A percentile compares a stretch with the other conserved stretches of the same genome.
These are phyloP conservation scores for Heterocephalus glaber DNA, from an alignment of 2,113 vertebrate species.

Conservation along the genomic window DNA sequence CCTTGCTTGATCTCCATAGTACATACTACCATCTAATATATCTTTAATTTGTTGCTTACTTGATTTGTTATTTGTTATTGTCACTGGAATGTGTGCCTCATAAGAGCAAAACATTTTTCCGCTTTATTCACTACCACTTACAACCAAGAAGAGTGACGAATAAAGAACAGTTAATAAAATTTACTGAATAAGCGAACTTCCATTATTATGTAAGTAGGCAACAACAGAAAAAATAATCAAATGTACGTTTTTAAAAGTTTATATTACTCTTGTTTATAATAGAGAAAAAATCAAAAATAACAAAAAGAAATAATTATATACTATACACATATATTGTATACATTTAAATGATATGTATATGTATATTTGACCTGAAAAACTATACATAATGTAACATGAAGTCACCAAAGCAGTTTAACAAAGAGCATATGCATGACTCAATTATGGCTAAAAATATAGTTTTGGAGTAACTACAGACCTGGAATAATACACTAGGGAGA, in stretches of 20 bases:
- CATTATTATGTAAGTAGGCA: neutral
- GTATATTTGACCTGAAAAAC: neutral
- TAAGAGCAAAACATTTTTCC: neutral
- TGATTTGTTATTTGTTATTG: neutral
- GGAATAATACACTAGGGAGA: neutral
- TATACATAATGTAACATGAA: neutral
- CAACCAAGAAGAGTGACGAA: neutral
- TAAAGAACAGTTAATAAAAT: neutral
- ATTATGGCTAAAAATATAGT: neutral
- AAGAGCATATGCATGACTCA: neutral
- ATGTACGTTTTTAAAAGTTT: neutral
- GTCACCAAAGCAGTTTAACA: neutral
- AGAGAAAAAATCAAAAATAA: neutral
- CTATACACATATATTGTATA: neutral
- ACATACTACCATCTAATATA: neutral
- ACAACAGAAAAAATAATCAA: slow-evolving; percentile 9
- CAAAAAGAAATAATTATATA: neutral
- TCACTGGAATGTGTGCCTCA: neutral
- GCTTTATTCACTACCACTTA: neutral
- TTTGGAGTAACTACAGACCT: neutral
- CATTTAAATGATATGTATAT: neutral
- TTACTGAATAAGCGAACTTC: neutral
- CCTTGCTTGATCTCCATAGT: neutral
- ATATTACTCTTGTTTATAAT: neutral
- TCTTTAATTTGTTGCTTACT: neutral